Conservation (phyloP, 2,888 invertebrate species). For the Cotesia congregata region DNA sequence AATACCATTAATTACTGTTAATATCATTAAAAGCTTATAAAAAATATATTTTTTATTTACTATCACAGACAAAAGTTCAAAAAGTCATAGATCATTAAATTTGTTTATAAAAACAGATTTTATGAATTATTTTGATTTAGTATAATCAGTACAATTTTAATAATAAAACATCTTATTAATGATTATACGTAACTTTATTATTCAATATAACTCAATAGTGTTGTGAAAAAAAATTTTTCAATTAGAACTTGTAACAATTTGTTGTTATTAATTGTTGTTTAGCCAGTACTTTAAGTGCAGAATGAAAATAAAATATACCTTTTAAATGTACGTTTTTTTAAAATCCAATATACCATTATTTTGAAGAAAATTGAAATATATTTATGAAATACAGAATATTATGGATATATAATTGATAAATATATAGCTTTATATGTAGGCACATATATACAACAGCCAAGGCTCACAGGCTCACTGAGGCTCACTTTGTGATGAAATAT, state of each 20-base stretch:
- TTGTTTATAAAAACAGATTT: neutral
- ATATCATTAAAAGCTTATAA: neutral
- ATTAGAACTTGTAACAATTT: neutral
- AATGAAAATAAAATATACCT: slow-evolving; percentile 52
- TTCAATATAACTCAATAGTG: neutral
- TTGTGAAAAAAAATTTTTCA: neutral
- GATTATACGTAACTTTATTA: neutral
- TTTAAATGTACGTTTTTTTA: slow-evolving; percentile 61
- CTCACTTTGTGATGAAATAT: neutral
- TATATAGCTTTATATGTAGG: neutral
- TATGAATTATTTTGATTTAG: neutral
- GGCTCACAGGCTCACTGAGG: neutral
- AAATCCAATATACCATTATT: slow-evolving; percentile 61
- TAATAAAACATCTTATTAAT: neutral
- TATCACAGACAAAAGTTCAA: neutral
- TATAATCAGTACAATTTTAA: neutral
- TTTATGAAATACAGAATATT: neutral
- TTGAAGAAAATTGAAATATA: slow-evolving; percentile 25
- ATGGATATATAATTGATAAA: neutral
- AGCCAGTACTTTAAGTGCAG: slow-evolving; percentile 27
- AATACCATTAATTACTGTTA: neutral
- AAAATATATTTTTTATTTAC: neutral
- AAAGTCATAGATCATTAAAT: neutral
- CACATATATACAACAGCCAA: neutral
- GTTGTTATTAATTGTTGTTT: neutral